Evolutionary conservation across 2,113 vertebrate species (phyloP), one percentile per base, ranked within the genome.

Genomic region (Morone saxatilis): DNA sequence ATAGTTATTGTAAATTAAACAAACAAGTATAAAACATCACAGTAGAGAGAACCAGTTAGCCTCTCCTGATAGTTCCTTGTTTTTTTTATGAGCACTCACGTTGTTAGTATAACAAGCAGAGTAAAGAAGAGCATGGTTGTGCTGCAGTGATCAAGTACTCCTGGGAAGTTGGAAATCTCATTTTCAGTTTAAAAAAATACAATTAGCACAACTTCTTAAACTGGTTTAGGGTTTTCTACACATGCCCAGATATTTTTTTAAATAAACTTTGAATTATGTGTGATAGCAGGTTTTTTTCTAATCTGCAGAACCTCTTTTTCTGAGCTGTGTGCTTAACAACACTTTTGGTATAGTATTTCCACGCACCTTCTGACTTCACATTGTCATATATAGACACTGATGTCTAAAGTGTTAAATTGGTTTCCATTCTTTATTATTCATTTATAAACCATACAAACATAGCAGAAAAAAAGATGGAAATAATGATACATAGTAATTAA

Each of bases 401-500:
- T 62, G 9, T 56, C 41, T 36, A 25, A 45, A 47, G 11, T 12
- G 9, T 45, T 12, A 31, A 31, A 31, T 31, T 0, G 1, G 16
- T 63, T 25, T 45, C 2, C 6, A 41, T 45, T 3, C 48, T 60
- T 66, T 56, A 53, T 53, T 40, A 3, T 60, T 48, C 36, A 31
- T 43, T 14, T 7, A 67, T n/a, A 13, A 60, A 54, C 22, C 3
- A 5, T 12, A 57, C 5, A 50, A 10, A 38, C 45, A 48, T 45
- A 16, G 16, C 56, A 67, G 1, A n/a, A 19, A 61, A 31, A 75
- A n/a, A 16, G 0, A 50, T 43, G 11, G 19, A 22, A 31, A 50
- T 40, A 1, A 60, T 48, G 0, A 48, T 88, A 2, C 7, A 6
- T 31, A 47, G 45, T 81, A 81, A 83, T 87, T 82, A 72, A 45